Evolutionary conservation across 2,888 invertebrate genomes (phyloP).

Genomic region (Bombyx huttoni): DNA sequence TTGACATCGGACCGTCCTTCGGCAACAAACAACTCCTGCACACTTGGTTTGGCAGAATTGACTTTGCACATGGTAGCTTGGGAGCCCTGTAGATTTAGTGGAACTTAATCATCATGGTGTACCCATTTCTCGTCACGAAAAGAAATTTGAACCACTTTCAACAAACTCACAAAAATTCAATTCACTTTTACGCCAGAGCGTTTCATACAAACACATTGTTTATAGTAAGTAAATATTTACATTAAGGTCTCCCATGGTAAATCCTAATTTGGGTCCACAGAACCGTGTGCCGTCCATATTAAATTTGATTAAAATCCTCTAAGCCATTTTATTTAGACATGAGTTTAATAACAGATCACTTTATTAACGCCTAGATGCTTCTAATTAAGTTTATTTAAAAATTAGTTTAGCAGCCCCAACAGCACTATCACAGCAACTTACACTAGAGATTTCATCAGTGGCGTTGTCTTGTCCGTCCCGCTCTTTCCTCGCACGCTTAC

Average conservation of each 20-base stretch:
- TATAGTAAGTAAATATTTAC: too few species aligned
- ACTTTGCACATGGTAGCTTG: constrained; percentile 21
- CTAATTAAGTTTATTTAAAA: not conserved
- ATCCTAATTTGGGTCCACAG: too few species aligned
- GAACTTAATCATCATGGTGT: not conserved
- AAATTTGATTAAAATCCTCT: too few species aligned
- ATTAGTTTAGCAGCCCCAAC: not conserved
- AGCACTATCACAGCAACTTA: constrained; percentile 26
- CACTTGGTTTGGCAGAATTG: constrained; percentile 36
- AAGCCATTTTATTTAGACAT: too few species aligned
- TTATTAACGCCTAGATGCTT: not conserved
- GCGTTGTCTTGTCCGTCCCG: constrained; percentile 36
- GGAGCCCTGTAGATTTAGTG: constrained; percentile 17
- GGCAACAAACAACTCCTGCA: constrained; percentile 29
- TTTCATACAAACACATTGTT: too few species aligned
- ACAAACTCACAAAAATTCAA: too few species aligned
- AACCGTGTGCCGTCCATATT: too few species aligned
- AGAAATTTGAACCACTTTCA: too few species aligned
- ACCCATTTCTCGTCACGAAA: too few species aligned
- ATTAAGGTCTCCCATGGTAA: too few species aligned
- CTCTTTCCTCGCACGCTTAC: constrained; percentile 38
- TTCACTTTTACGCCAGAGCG: too few species aligned
- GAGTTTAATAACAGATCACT: too few species aligned
- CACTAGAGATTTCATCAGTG: constrained; percentile 44
- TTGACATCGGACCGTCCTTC: constrained; percentile 8